Conservation (phyloP, 2,113 vertebrate genomes). For the Eclectus roratus region DNA sequence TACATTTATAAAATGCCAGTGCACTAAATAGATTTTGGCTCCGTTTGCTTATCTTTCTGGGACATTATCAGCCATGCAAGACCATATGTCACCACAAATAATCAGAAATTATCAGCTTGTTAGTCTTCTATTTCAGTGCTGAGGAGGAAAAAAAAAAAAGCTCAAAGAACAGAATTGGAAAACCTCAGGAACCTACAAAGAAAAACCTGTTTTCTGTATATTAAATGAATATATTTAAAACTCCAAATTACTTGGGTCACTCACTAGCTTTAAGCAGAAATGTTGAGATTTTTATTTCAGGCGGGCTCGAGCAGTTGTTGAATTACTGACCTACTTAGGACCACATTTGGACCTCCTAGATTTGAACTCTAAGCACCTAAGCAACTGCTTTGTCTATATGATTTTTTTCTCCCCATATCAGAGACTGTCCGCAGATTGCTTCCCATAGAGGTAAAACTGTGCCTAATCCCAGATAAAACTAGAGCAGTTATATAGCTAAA, state of each 20-base stretch:
- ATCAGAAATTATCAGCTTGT: neutral
- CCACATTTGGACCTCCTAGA: accelerated
- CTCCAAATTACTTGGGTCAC: neutral
- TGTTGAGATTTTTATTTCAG: neutral
- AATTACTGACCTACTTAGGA: neutral
- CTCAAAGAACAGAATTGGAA: neutral
- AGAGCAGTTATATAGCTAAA: neutral
- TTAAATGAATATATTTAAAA: neutral
- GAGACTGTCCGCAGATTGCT: neutral
- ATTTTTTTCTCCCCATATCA: accelerated
- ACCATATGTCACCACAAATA: neutral
- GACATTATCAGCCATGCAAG: neutral
- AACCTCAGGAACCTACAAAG: neutral
- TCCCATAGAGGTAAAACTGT: neutral
- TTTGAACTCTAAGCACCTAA: neutral
- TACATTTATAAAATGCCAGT: neutral
- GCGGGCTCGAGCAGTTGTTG: neutral
- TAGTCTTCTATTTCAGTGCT: neutral
- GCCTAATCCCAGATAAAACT: neutral
- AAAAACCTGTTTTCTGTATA: neutral
- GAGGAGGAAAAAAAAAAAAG: accelerated
- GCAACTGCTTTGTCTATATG: accelerated
- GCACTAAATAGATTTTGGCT: neutral
- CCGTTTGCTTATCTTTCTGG: neutral
- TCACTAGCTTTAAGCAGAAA: neutral